Base-by-base conservation (phyloP, 2,888 invertebrate genomes). In the Heliconius ismenius region DNA sequence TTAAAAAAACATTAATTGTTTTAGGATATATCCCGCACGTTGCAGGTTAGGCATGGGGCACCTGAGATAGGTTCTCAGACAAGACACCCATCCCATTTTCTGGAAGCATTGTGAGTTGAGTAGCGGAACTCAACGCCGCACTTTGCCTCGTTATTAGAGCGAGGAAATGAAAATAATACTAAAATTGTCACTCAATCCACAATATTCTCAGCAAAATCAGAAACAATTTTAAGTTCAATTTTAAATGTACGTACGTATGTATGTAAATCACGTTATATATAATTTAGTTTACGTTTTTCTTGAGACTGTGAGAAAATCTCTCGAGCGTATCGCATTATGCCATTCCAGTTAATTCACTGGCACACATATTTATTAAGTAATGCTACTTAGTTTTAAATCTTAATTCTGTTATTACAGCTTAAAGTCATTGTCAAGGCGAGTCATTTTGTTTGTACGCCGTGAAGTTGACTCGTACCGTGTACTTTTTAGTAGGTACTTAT, bases 261-360 rank as follows among this genome's bases (percentile, higher is more conserved):
- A 49, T 49, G 49, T 49, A 49, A 7, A 49, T 49, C 65, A 75
- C 43, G 54, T 68, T 26, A 70, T 60, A 68, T 76, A 78, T 73
- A 74, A 76, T 76, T 79, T 76, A n/a, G 76, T 67, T 76, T 75
- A 76, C 63, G 76, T 81, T 73, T 78, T 75, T 69, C 62, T 74
- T 81, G 32, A 7, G 32, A 32, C 83, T 89, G 91, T 92, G 92
- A 88, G 91, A 92, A 87, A 86, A 86, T 82, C 83, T 83, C 81
- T 86, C 84, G 84, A 86, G 84, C 88, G 86, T 86, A 84, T 86
- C 80, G 80, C 76, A 79, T 80, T 81, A 78, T 78, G 78, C 81
- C 81, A 81, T 81, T 80, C 79, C 74, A 72, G 64, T 79, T 70
- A 80, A 81, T 83, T 82, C 79, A 79, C 78, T 80, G 78, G 81